Base-by-base conservation (phyloP, 37 sponge, comb jelly and placozoan species). In the Tethya wilhelma region DNA sequence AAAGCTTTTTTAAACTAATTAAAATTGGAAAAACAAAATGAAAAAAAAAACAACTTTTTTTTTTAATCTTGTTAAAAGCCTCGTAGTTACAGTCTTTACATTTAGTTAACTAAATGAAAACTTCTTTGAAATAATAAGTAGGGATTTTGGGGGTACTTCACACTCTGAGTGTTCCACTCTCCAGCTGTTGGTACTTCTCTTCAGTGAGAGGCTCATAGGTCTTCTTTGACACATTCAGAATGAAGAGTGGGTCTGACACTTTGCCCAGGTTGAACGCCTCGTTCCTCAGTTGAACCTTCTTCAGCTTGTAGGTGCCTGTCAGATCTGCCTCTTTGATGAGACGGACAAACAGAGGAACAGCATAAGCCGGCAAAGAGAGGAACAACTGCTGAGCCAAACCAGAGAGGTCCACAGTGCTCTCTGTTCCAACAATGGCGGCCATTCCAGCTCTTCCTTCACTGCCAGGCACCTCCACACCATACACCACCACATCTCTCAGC, bases 391-490 rank as follows among this genome's bases (percentile, higher is more conserved):
- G 59, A 9, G 79, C 72, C 30, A 96, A 82, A 19, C 38, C 45
- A 19, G 83, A 69, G 57, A 96, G 56, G 56, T 96, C 88, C 17
- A 96, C 41, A 26, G 63, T 64, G n/a, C 56, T 71, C 33, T 64
- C 56, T 12, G 38, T 36, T 3, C 79, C 72, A 12, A 83, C 97
- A 66, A 95, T 85, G 4, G 87, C 88, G 28, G 77, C 88, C 97
- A 96, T 96, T 26, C 93, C 97, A 56, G 97, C 97, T 39, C 73
- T 44, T 0, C 97, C 97, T 58, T 96, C 97, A 44, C 20, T 86
- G 65, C 90, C 84, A 20, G 91, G 84, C 4, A 96, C 60, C 89
- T 90, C 88, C 2, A 96, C 94, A 22, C 94, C 93, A 67, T 88
- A 96, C 34, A 90, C 94, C 44, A 73, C 78, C 41, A 90, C 93